A percentile compares a stretch with the other conserved stretches of the same genome.
Evolutionary conservation across 2,888 invertebrate species (phyloP).

Genomic region (Kryphioiulus occultus): DNA sequence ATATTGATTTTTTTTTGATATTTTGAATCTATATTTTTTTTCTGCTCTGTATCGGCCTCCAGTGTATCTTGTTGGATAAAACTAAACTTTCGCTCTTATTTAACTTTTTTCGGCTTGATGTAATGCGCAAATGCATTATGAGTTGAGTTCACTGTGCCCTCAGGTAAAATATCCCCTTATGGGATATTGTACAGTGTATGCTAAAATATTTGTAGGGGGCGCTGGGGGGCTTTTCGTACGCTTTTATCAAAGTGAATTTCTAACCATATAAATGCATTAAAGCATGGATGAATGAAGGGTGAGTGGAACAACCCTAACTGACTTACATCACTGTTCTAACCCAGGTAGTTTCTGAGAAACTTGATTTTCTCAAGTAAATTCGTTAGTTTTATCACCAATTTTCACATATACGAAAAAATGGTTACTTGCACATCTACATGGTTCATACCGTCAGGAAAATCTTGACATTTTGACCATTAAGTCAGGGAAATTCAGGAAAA

Average conservation of each 20-base stretch:
- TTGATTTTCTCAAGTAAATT: neutral
- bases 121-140: neutral
- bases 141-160: neutral
- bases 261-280: neutral
- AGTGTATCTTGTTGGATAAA: neutral
- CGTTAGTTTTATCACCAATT: neutral
- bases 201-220: neutral
- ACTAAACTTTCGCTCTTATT: neutral
- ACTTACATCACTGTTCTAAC: neutral
- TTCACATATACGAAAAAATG: neutral
- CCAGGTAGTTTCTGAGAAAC: neutral
- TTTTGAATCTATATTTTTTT: slow-evolving; percentile 30
- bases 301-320: neutral
- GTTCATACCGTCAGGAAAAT: too few relatives aligned
- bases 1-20: slow-evolving; percentile 7
- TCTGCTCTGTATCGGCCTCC: neutral
- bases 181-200: neutral
- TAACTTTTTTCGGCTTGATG: neutral
- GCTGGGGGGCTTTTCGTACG: neutral
- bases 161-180: neutral
- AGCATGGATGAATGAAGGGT: neutral
- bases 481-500: too few relatives aligned
- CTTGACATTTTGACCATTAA: too few relatives aligned
- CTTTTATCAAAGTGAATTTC: neutral
- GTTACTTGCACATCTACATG: neutral